Evolutionary conservation across 2,113 vertebrate genomes (phyloP).

Genomic region (Pseudorectes ferrugineus): DNA sequence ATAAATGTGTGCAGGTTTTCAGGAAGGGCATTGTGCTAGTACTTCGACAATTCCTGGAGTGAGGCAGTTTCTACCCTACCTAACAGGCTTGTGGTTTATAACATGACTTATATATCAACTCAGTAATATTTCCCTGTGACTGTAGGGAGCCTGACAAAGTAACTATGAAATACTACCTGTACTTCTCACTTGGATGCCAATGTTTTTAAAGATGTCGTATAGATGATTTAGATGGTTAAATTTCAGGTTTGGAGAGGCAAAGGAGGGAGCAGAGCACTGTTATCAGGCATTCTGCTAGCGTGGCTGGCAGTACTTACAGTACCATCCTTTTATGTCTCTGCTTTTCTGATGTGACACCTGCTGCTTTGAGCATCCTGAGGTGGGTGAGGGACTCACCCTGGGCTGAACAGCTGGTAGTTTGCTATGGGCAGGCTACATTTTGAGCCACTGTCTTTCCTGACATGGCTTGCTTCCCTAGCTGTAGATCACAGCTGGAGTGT

Average conservation of each 20-base stretch:
- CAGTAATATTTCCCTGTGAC: not conserved
- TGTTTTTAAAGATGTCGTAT: not conserved
- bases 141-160: not conserved
- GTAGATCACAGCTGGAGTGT: not conserved
- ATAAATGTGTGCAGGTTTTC: not conserved
- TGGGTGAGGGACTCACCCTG: not conserved
- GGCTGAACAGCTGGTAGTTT: not conserved
- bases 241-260: not conserved
- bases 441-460: not conserved
- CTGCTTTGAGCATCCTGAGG: not conserved
- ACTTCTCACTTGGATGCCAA: not conserved
- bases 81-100: not conserved
- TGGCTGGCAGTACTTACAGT: not conserved
- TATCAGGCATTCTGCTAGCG: not conserved
- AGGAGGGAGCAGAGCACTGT: not conserved
- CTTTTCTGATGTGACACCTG: not conserved
- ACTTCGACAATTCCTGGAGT: not conserved
- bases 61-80: not conserved
- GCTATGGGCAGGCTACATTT: not conserved
- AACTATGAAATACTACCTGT: not conserved
- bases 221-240: not conserved
- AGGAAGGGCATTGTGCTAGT: not conserved
- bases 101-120: not conserved
- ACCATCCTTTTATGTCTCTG: not conserved
- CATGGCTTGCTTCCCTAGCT: not conserved